Evolutionary conservation across 2,113 vertebrate genomes (phyloP).

Genomic region (Nanorana parkeri): DNA sequence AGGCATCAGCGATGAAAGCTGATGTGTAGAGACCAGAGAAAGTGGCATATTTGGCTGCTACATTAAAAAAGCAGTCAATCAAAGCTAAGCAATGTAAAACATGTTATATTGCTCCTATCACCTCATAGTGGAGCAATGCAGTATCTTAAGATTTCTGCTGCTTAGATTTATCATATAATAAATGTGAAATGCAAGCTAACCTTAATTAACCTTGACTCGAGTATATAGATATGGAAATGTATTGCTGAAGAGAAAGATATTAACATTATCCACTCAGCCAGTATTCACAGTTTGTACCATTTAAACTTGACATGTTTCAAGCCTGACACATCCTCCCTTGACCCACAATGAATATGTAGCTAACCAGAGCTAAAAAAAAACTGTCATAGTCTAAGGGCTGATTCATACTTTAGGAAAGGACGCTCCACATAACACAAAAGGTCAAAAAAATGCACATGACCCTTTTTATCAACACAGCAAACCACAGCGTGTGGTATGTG

Average conservation of each 20-base stretch:
- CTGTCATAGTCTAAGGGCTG: too few species aligned
- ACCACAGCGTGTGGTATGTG: too few species aligned
- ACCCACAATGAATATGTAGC: too few species aligned
- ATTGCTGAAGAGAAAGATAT: slow-evolving; percentile 1
- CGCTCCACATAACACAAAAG: too few species aligned
- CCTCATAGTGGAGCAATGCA: neutral
- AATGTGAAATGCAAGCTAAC: neutral
- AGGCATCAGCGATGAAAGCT: too few species aligned
- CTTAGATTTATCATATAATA: too few species aligned
- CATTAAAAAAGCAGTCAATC: neutral
- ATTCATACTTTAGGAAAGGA: too few species aligned
- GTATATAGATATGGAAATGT: slow-evolving; percentile 16
- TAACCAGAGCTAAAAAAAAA: too few species aligned
- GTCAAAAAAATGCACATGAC: too few species aligned
- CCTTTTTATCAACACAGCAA: too few species aligned
- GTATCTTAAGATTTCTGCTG: neutral
- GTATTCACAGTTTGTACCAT: slow-evolving; percentile 20
- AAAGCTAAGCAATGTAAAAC: neutral
- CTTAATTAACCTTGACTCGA: neutral
- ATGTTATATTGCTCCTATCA: neutral
- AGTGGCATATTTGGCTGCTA: too few species aligned
- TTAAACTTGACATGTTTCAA: slow-evolving; percentile 27
- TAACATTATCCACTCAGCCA: neutral
- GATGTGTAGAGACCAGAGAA: too few species aligned
- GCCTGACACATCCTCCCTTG: slow-evolving; percentile 6